phyloP scores from a whole-genome alignment of 2,888 invertebrate species.

The Drosophila dives region DNA sequence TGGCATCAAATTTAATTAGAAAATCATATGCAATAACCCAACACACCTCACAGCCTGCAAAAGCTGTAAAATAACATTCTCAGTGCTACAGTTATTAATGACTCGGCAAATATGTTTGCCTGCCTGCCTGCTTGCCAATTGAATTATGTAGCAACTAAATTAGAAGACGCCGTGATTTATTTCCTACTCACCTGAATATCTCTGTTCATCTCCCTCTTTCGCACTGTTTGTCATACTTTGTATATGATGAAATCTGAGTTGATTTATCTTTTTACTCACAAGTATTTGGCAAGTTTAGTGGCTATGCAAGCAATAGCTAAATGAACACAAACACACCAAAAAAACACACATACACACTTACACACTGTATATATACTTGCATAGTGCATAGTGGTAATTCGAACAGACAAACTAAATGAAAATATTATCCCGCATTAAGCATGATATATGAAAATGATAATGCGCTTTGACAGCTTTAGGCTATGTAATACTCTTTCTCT shows the following conservation, averaged over 20 bases:
- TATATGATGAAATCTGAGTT: slow-evolving; percentile 45
- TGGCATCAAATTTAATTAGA: slow-evolving; percentile 67
- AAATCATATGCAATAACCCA: slow-evolving; percentile 37
- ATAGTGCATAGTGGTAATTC: slow-evolving; percentile 15
- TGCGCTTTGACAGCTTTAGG: slow-evolving; percentile 69
- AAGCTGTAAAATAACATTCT: slow-evolving; percentile 9
- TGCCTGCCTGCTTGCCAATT: slow-evolving; percentile 29
- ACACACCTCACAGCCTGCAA: not conserved
- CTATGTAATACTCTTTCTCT: slow-evolving; percentile 19
- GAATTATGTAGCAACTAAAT: slow-evolving; percentile 51
- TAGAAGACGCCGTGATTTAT: slow-evolving; percentile 52
- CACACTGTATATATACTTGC: not conserved
- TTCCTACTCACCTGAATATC: slow-evolving; percentile 6
- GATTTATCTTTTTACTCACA: slow-evolving; percentile 43
- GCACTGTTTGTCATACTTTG: not conserved
- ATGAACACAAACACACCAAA: not conserved
- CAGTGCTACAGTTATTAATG: slow-evolving; percentile 55
- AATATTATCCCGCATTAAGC: slow-evolving; percentile 72
- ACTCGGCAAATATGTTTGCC: slow-evolving; percentile 57
- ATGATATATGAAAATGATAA: slow-evolving; percentile 76
- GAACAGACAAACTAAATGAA: slow-evolving; percentile 53
- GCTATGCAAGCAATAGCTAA: slow-evolving; percentile 2
- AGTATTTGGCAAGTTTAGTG: slow-evolving; percentile 14
- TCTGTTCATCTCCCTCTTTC: no score
- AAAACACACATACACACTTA: not conserved